phyloP scores from a whole-genome alignment of 2,888 invertebrate genomes.

The Bimastos eiseni region DNA sequence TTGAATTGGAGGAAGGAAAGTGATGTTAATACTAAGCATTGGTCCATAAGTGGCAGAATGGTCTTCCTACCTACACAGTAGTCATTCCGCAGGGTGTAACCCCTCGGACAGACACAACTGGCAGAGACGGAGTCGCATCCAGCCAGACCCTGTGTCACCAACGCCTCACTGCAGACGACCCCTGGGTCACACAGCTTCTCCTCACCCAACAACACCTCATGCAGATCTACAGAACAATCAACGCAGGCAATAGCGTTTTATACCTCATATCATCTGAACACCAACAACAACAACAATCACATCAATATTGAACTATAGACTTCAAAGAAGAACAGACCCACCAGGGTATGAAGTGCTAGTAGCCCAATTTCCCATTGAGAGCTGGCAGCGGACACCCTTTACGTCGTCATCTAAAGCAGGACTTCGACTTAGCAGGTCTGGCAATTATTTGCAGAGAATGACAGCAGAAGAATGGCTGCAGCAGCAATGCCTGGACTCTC shows the following conservation, averaged over 20 bases:
- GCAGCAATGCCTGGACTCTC: too few relatives aligned
- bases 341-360: too few relatives aligned
- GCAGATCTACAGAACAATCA: not conserved
- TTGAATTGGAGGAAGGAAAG: not conserved
- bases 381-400: too few relatives aligned
- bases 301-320: not conserved
- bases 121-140: not conserved
- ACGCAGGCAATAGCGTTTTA: too few relatives aligned
- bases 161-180: not conserved
- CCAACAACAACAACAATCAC: not conserved
- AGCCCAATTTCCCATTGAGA: too few relatives aligned
- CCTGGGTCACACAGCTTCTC: not conserved
- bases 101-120: not conserved
- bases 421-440: too few relatives aligned
- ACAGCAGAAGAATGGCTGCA: too few relatives aligned
- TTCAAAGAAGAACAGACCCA: too few relatives aligned
- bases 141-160: conserved; percentile 7
- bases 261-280: not conserved
- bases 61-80: not conserved
- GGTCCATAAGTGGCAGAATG: not conserved
- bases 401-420: too few relatives aligned
- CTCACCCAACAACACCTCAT: not conserved
- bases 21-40: not conserved
- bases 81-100: conserved; percentile 13
- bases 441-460: too few relatives aligned